phyloP scores from a whole-genome alignment of 2,797 vertebrate species.

The Crenichthys baileyi region DNA sequence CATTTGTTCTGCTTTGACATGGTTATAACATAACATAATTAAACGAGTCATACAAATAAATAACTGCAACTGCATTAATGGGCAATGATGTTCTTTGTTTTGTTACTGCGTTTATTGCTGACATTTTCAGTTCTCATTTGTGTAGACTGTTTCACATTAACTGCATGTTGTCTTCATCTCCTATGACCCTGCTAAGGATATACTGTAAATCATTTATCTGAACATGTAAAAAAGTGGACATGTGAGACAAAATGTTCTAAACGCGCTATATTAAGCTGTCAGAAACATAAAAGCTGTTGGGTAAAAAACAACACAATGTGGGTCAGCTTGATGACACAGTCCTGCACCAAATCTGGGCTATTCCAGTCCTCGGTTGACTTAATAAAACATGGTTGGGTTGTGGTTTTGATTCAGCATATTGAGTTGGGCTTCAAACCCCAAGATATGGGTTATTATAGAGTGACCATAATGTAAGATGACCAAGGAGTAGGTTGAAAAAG shows the following conservation, averaged over 20 bases:
- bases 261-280: no score
- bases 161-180: neutral
- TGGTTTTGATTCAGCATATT: neutral
- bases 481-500: neutral
- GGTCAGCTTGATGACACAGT: neutral
- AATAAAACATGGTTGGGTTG: neutral
- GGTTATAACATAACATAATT: neutral
- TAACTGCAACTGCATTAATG: neutral
- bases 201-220: no score
- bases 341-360: neutral
- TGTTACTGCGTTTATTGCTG: neutral
- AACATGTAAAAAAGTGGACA: no score
- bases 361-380: neutral
- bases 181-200: no score
- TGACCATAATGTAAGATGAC: neutral
- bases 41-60: neutral
- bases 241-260: no score
- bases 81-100: neutral
- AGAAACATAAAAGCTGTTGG: no score
- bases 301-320: no score
- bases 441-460: no score
- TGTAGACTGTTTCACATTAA: neutral
- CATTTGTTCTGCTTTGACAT: neutral
- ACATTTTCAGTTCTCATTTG: neutral
- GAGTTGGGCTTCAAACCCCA: neutral